A percentile compares a stretch with the other conserved stretches of the same genome.
Conservation (phyloP, 1,140 invertebrate species). For the Psilanteris sp. region DNA sequence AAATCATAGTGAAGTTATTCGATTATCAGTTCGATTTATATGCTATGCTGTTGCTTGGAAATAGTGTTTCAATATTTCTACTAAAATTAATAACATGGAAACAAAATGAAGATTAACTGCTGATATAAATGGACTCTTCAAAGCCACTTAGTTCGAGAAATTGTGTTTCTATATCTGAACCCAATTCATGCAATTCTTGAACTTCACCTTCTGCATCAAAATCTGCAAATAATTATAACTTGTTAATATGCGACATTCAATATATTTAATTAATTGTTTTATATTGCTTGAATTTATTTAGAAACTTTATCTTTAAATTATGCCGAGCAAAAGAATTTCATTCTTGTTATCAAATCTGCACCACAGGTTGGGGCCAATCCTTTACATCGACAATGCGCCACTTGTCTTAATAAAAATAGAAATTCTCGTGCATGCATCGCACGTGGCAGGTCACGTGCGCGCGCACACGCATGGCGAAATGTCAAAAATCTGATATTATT, state of each 20-base stretch:
- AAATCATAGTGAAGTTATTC: no score
- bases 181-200: constrained; percentile 74
- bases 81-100: constrained; percentile 9
- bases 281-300: no score
- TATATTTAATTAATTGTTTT: no score
- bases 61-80: constrained; percentile 21
- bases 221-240: no score
- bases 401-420: constrained; percentile 65
- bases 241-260: no score
- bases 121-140: constrained; percentile 75
- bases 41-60: no score
- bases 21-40: no score
- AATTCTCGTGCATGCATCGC: constrained; percentile 65
- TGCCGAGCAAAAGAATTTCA: constrained; percentile 17
- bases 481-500: constrained; percentile 77
- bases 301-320: constrained; percentile 7
- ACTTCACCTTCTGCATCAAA: constrained; percentile 69
- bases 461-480: constrained; percentile 53
- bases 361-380: constrained; percentile 22
- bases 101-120: constrained; percentile 58
- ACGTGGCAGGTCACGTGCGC: constrained; percentile 70
- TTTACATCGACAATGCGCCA: constrained; percentile 44
- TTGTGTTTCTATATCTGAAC: constrained; percentile 76
- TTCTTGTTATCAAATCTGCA: constrained; percentile 13
- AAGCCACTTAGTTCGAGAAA: constrained; percentile 75